Percentiles rank a stretch among this genome's conserved stretches.
phyloP scores from a whole-genome alignment of 92 coral and sea anemone species.

The Porites cylindrica region DNA sequence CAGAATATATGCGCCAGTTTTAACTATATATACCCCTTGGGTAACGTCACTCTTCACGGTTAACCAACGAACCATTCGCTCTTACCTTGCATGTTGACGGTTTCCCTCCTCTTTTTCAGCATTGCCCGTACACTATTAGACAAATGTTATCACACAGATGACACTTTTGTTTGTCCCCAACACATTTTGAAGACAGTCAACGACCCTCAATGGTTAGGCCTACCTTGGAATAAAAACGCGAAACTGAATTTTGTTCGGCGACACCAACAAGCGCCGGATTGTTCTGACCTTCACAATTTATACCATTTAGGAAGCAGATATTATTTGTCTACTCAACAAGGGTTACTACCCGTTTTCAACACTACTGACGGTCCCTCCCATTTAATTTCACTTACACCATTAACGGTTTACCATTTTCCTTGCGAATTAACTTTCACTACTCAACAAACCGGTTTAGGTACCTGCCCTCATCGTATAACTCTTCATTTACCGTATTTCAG shows the following conservation, averaged over 20 bases:
- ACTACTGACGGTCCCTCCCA: conserved; percentile 5
- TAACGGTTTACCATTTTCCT: conserved; percentile 57
- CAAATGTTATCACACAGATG: conserved; percentile 37
- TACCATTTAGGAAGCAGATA: conserved; percentile 55
- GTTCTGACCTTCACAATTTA: conserved; percentile 45
- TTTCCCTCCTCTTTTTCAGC: too few relatives aligned
- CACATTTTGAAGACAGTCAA: conserved; percentile 31
- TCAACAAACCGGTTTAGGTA: conserved; percentile 27
- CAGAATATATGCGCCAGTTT: background rate
- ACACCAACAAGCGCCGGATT: conserved; percentile 26
- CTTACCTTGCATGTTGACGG: background rate
- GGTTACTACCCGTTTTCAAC: background rate
- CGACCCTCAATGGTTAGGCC: conserved; percentile 57
- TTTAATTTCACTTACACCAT: conserved; percentile 23
- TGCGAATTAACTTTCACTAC: conserved; percentile 46
- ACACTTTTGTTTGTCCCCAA: conserved; percentile 34
- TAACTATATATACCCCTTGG: background rate
- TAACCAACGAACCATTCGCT: too few relatives aligned
- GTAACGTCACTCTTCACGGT: background rate
- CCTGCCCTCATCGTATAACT: conserved; percentile 30
- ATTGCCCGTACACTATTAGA: background rate
- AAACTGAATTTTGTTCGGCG: conserved; percentile 40
- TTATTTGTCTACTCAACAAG: conserved; percentile 45
- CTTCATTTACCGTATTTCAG: too few relatives aligned
- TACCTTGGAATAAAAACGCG: conserved; percentile 42